Base-by-base conservation (phyloP, 2,797 vertebrate genomes). In the Phoeniculus purpureus region DNA sequence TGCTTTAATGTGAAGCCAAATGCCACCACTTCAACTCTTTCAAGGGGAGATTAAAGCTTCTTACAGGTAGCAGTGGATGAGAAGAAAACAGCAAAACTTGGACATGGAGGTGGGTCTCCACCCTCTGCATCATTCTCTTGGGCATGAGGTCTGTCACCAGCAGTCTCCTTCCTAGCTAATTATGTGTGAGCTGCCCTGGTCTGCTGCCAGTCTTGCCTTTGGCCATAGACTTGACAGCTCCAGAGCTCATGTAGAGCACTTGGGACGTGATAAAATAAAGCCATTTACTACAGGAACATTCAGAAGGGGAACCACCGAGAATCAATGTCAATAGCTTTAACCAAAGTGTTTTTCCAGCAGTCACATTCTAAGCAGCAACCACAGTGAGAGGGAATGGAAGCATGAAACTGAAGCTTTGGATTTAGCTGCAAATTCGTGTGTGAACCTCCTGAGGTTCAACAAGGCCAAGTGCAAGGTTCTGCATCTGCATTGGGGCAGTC, bases 161-260 rank as follows among this genome's bases (percentile, higher is more conserved):
- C 37, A 52, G 26, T 16, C 26, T 72, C 51, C 61, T 29, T 72
- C 51, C 61, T 29, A 22, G 20, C 27, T 1, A 78, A 23, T 62
- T 84, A 15, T 3, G 15, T 79, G 47, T 3, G 52, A 87, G n/a
- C 23, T 89, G 34, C 26, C 10, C 61, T 95, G 95, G 87, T 89
- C 56, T 85, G 68, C 61, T 93, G 90, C 84, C 90, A 92, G 68
- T 12, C 70, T 89, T 91, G 64, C 86, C 86, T 73, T 52, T 60
- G 50, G 92, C 61, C 56, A 56, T 0, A 8, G 55, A 61, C 2
- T 25, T 43, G 75, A 47, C 43, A 91, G 70, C 29, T 55, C 58
- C 77, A 67, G 72, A 87, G 61, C 56, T 89, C 56, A 27, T 27
- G 29, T 25, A 34, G 43, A 56, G 13, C 58, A 47, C 43, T 43